Percentiles rank a stretch among this genome's conserved stretches.
Conservation (phyloP, 2,888 invertebrate genomes). For the Autographa gamma region DNA sequence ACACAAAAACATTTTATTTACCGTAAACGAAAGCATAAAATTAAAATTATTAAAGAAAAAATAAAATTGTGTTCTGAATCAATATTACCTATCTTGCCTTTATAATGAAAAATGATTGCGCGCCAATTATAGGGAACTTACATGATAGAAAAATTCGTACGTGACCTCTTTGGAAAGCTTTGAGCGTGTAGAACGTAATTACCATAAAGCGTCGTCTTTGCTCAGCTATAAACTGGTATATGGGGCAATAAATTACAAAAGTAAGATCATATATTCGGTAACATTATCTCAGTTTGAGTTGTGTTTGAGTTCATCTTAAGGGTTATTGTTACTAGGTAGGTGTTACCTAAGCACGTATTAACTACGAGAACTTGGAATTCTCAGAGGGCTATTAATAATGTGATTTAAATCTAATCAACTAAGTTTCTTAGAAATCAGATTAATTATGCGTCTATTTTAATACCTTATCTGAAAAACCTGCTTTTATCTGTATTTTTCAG, state of each 20-base stretch:
- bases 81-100: conserved; percentile 7
- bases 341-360: background rate
- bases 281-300: conserved; percentile 38
- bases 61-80: background rate
- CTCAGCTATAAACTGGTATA: conserved; percentile 54
- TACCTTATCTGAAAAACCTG: too few species aligned
- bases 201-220: conserved; percentile 56
- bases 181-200: conserved; percentile 52
- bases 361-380: background rate
- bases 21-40: background rate
- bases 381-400: too few species aligned
- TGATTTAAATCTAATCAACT: too few species aligned
- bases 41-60: too few species aligned
- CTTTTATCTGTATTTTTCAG: too few species aligned
- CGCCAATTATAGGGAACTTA: conserved; percentile 32
- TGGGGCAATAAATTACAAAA: conserved; percentile 49
- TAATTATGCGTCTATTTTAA: too few species aligned
- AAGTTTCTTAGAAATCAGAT: too few species aligned
- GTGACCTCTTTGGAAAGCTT: conserved; percentile 44
- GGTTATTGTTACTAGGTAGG: conserved; percentile 11
- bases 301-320: conserved; percentile 19
- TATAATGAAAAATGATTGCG: conserved; percentile 36
- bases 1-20: background rate
- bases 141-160: conserved; percentile 50
- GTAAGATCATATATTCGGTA: conserved; percentile 47